These are phyloP conservation scores for Dermolepida albohirtum DNA, from an alignment of 2,888 invertebrate genomes.

Conservation along the genomic window DNA sequence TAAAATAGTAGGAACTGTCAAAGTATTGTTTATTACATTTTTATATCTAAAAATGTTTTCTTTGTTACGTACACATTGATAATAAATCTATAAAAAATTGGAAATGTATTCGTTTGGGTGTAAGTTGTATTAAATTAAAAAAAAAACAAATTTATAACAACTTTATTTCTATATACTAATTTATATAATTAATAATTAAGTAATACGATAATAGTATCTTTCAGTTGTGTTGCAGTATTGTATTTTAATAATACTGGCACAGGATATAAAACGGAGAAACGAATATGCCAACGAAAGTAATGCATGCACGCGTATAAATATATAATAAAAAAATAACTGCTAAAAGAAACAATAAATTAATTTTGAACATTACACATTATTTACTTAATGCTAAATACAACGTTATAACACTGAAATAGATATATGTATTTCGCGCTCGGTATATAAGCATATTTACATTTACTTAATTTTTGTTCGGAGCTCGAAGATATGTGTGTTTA, in stretches of 20 bases:
- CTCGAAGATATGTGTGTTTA: background rate
- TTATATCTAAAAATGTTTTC: conserved; percentile 20
- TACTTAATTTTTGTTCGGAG: background rate
- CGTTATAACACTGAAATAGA: background rate
- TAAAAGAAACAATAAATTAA: conserved; percentile 31
- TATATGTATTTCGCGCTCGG: conserved; percentile 9
- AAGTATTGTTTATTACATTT: conserved; percentile 20
- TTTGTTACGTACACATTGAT: background rate
- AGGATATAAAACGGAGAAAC: conserved; percentile 9
- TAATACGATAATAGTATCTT: conserved; percentile 13
- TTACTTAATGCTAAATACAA: conserved; percentile 8
- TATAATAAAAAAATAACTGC: conserved; percentile 13
- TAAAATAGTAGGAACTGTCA: background rate
- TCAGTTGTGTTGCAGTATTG: conserved; percentile 18
- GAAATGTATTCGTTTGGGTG: too few relatives aligned
- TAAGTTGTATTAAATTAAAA: too few relatives aligned
- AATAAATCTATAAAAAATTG: too few relatives aligned
- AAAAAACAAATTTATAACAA: too few relatives aligned
- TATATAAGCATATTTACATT: conserved; percentile 1
- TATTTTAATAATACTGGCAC: conserved; percentile 36
- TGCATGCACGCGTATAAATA: conserved; percentile 20
- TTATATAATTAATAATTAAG: conserved; percentile 13
- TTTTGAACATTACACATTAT: conserved; percentile 27
- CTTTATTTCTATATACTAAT: background rate
- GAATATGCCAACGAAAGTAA: conserved; percentile 14